Evolutionary conservation across 2,113 vertebrate genomes (phyloP).

Genomic region (Clinocottus analis): DNA sequence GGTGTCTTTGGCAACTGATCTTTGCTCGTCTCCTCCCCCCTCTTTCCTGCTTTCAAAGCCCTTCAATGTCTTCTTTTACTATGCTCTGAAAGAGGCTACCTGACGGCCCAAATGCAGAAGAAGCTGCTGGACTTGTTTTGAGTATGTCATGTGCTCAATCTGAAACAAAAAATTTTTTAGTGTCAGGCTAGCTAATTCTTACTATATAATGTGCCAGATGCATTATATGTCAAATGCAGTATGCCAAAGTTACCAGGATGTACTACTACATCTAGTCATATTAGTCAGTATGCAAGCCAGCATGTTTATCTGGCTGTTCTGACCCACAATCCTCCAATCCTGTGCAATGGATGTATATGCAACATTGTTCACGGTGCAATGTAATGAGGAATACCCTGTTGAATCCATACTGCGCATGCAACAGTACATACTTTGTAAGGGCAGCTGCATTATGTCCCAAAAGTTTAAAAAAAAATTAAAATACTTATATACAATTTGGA

Average conservation of each 20-base stretch:
- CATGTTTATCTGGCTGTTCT: too few relatives aligned
- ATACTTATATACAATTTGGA: background rate
- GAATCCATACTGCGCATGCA: background rate
- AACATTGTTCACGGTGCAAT: background rate
- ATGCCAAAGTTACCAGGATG: background rate
- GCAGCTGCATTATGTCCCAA: background rate
- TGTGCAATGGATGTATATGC: background rate
- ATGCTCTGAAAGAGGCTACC: slow-evolving; percentile 31
- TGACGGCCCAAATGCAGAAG: slow-evolving; percentile 44
- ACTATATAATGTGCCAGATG: background rate
- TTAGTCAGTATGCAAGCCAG: too few relatives aligned
- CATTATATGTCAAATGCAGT: background rate
- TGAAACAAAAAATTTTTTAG: slow-evolving; percentile 26
- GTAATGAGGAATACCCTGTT: background rate
- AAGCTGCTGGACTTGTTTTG: slow-evolving; percentile 42
- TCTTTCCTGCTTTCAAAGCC: slow-evolving; percentile 40
- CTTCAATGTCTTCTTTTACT: slow-evolving; percentile 11
- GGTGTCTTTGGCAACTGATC: slow-evolving; percentile 64
- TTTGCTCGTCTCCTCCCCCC: slow-evolving; percentile 43
- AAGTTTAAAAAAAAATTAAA: background rate
- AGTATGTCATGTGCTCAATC: slow-evolving; percentile 58
- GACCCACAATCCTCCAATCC: background rate
- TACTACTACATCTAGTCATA: too few relatives aligned
- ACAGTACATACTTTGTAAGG: background rate
- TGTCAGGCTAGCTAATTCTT: background rate